A percentile compares a stretch with the other conserved stretches of the same genome.
Conservation (phyloP, 2,888 invertebrate genomes). For the Lasioglossum vierecki region DNA sequence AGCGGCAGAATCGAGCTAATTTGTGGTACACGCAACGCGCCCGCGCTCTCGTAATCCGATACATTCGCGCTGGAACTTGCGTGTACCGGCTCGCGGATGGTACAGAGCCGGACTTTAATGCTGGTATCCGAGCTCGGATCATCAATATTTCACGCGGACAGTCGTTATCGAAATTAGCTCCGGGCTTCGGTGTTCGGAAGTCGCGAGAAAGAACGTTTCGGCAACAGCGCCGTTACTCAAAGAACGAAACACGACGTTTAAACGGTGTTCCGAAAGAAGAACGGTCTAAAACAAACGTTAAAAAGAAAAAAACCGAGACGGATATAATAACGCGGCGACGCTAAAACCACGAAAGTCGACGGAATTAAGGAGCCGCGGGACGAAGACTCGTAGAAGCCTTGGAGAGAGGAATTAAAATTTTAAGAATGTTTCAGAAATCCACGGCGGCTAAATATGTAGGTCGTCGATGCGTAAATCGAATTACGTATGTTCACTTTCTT, state of each 20-base stretch:
- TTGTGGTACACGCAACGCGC: conserved; percentile 24
- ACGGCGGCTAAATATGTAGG: conserved; percentile 55
- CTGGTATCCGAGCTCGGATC: conserved; percentile 40
- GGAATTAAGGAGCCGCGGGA: background rate
- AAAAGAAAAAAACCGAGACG: background rate
- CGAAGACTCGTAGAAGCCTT: conserved; percentile 6
- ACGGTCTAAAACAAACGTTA: background rate
- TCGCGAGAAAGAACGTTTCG: background rate
- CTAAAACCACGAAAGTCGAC: background rate
- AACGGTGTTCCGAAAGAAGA: background rate
- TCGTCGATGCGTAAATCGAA: conserved; percentile 40
- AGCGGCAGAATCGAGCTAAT: conserved; percentile 32
- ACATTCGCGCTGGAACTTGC: conserved; percentile 37
- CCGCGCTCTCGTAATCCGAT: conserved; percentile 38
- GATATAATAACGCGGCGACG: background rate
- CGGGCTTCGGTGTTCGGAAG: background rate
- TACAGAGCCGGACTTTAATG: conserved; percentile 45
- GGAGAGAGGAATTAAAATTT: conserved; percentile 60
- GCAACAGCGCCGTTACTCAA: background rate
- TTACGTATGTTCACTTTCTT: conserved; percentile 40
- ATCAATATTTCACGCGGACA: conserved; percentile 47
- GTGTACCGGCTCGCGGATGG: conserved; percentile 18
- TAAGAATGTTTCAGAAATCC: conserved; percentile 80
- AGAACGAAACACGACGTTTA: background rate
- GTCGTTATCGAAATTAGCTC: conserved; percentile 25